Conservation (phyloP, 2,113 vertebrate genomes). For the Cercopithecus mona region DNA sequence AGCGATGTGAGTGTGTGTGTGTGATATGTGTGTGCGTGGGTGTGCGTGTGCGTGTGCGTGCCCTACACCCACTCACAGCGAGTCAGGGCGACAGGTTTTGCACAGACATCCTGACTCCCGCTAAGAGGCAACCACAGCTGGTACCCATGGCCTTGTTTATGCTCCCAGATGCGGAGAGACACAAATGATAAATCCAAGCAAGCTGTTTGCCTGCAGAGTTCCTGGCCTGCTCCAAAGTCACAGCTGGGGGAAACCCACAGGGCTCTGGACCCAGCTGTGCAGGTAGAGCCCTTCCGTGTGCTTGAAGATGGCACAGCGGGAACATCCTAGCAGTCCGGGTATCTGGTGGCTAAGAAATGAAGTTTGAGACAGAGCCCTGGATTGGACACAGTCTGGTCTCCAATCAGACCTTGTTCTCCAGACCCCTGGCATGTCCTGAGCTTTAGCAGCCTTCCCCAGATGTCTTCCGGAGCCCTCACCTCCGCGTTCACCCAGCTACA, state of each 20-base stretch:
- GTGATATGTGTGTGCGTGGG: background rate
- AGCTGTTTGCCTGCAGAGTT: background rate
- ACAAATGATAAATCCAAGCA: background rate
- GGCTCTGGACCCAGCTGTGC: background rate
- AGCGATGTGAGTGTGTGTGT: background rate
- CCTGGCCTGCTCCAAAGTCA: background rate
- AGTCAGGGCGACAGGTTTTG: background rate
- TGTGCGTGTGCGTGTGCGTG: accelerated
- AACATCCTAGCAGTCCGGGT: background rate
- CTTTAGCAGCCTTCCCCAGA: accelerated
- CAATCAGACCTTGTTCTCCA: background rate
- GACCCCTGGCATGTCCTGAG: background rate
- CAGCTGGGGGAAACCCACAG: background rate
- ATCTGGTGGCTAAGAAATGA: background rate
- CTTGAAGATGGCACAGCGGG: accelerated
- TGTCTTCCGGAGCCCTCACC: accelerated
- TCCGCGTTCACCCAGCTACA: too few species aligned
- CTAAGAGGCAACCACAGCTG: background rate
- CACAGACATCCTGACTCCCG: background rate
- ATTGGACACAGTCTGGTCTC: background rate
- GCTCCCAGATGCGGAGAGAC: background rate
- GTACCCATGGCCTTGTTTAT: background rate
- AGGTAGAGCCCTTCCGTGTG: background rate
- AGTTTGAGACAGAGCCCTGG: background rate
- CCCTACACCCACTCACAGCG: background rate